phyloP scores from a whole-genome alignment of 2,888 invertebrate genomes.

The Rhamphomyia laevipes region DNA sequence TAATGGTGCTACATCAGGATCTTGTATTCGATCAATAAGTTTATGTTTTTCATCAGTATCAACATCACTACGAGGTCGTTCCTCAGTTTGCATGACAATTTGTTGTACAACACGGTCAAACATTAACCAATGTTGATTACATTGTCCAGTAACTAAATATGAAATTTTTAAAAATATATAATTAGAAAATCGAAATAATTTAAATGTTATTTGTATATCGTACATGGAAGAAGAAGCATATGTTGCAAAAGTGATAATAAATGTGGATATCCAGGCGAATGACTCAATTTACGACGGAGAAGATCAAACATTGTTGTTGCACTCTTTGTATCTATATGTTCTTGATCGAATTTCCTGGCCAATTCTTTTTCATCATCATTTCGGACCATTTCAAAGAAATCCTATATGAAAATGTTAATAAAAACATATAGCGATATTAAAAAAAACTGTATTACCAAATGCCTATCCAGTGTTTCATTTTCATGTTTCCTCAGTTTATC shows the following conservation, averaged over 20 bases:
- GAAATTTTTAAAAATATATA: not conserved
- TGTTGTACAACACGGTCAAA: slow-evolving; percentile 93
- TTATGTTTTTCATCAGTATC: slow-evolving; percentile 27
- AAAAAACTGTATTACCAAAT: slow-evolving; percentile 45
- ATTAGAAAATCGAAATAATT: not conserved
- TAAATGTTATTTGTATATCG: slow-evolving; percentile 31
- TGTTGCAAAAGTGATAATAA: slow-evolving; percentile 83
- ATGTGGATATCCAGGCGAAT: slow-evolving; percentile 89
- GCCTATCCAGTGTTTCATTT: slow-evolving; percentile 87
- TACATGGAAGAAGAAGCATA: slow-evolving; percentile 69
- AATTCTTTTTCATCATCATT: slow-evolving; percentile 93
- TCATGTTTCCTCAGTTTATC: slow-evolving; percentile 86
- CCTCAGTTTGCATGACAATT: slow-evolving; percentile 68
- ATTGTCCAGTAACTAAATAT: slow-evolving; percentile 65
- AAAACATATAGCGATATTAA: not conserved
- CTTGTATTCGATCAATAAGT: slow-evolving; percentile 38
- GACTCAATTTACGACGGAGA: slow-evolving; percentile 73
- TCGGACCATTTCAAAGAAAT: slow-evolving; percentile 97
- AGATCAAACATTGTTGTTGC: slow-evolving; percentile 88
- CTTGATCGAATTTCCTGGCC: slow-evolving; percentile 78
- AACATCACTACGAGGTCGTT: slow-evolving; percentile 36
- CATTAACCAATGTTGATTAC: slow-evolving; percentile 86
- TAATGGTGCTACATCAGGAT: slow-evolving; percentile 76
- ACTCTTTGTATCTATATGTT: slow-evolving; percentile 89
- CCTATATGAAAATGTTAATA: slow-evolving; percentile 33